These are phyloP conservation scores for Chinchilla lanigera DNA, from an alignment of 2,113 vertebrate genomes.

Conservation along the genomic window DNA sequence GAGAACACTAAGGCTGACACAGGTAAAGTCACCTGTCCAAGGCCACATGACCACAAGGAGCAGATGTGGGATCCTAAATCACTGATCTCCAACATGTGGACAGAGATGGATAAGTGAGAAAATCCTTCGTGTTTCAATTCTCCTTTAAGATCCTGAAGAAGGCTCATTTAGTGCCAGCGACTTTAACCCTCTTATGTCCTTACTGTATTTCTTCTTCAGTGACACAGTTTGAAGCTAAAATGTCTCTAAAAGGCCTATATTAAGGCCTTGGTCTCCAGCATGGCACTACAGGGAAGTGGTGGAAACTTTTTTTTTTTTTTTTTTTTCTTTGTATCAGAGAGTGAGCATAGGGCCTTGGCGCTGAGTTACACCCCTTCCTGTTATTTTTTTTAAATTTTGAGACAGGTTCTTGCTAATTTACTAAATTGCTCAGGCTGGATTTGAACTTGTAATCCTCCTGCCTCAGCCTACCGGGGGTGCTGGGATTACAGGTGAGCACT, in stretches of 20 bases:
- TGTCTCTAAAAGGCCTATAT: neutral
- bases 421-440: neutral
- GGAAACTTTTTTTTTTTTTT: neutral
- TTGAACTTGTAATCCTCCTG: neutral
- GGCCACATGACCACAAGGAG: neutral
- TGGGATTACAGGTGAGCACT: neutral
- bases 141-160: neutral
- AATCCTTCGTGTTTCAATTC: neutral
- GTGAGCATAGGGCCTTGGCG: neutral
- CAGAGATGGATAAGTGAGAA: neutral
- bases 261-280: neutral
- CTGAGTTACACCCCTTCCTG: too few species aligned
- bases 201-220: neutral
- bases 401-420: neutral
- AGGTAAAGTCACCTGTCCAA: neutral
- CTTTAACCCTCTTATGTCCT: neutral
- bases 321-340: neutral
- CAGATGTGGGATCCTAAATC: neutral
- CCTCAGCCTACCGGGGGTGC: neutral
- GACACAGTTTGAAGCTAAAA: neutral
- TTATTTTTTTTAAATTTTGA: neutral
- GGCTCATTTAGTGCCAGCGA: neutral
- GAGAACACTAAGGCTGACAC: neutral
- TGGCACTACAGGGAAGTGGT: neutral
- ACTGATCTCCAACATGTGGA: neutral